Base-by-base conservation (phyloP, 2,888 invertebrate genomes). In the Agriopis marginaria region DNA sequence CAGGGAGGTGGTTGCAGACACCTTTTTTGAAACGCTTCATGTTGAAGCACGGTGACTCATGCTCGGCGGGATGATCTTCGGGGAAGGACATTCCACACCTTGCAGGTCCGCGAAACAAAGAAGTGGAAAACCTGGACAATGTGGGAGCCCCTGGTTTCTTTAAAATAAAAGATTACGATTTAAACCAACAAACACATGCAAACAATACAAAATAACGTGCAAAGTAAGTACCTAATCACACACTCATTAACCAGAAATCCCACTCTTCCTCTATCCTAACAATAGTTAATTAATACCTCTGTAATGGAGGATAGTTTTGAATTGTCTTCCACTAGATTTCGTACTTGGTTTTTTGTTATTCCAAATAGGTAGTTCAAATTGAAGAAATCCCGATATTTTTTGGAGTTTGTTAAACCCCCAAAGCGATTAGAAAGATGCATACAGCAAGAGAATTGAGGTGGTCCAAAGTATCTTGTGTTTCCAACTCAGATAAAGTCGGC, bases 401-500 rank as follows among this genome's bases (percentile, higher is more conserved):
- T 0, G 53, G 6, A 17, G 7, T 53, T 39, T 3, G 39, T 0
- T 23, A 60, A 39, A 23, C 10, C 17, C 17, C 54, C 3, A 23
- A 63, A 63, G 53, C 45, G 47, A 63, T 63, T 63, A 68, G 64
- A 68, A 55, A 63, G 53, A 62, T 45, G 50, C 39, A 61, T 23
- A 51, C 17, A 53, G 32, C n/a, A 11, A 60, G 8, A 50, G 45
- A 14, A 44, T 40, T 45, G 11, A 54, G n/a, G 58, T 53, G 42
- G 53, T 54, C 23, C 14, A 9, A 51, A 45, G 40, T 40, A 50
- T 53, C 61, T 42, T 62, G 32, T 62, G 32, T 63, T 63, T 63
- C 56, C 54, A 72, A 66, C 70, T 69, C 64, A 64, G 54, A 61
- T 73, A 74, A 74, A 76, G 75, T 75, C 68, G 71, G 75, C 76